These are phyloP conservation scores for Bubo bubo DNA, from an alignment of 2,113 vertebrate species.

Conservation along the genomic window DNA sequence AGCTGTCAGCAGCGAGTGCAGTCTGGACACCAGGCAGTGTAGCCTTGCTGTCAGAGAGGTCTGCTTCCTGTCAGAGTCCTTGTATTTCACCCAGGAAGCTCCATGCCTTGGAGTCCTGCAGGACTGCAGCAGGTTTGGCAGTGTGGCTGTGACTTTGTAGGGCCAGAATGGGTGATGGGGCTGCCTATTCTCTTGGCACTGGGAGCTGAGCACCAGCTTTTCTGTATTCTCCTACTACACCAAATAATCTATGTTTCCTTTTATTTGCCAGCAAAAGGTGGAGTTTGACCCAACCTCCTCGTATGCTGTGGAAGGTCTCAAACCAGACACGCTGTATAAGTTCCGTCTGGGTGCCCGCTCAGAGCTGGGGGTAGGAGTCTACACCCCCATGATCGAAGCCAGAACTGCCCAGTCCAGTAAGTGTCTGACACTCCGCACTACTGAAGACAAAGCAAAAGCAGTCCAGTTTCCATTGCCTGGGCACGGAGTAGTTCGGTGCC, in stretches of 20 bases:
- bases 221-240: neutral
- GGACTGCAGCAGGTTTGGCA: neutral
- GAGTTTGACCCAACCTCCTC: conserved; percentile 86
- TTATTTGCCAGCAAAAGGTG: conserved; percentile 81
- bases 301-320: conserved; percentile 88
- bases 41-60: neutral
- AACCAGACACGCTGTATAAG: conserved; percentile 88
- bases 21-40: neutral
- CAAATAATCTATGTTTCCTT: neutral
- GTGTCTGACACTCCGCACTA: conserved; percentile 58
- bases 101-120: neutral
- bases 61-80: neutral
- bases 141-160: neutral
- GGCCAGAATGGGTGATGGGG: neutral
- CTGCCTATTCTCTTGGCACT: neutral
- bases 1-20: neutral
- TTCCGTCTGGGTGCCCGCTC: conserved; percentile 92
- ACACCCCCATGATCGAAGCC: conserved; percentile 83
- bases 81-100: neutral
- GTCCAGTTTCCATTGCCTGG: neutral
- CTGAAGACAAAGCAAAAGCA: neutral
- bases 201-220: neutral
- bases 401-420: conserved; percentile 93
- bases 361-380: conserved; percentile 89
- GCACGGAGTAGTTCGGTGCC: neutral